Evolutionary conservation across 2,797 vertebrate species (phyloP).

Genomic region (Parambassis ranga): DNA sequence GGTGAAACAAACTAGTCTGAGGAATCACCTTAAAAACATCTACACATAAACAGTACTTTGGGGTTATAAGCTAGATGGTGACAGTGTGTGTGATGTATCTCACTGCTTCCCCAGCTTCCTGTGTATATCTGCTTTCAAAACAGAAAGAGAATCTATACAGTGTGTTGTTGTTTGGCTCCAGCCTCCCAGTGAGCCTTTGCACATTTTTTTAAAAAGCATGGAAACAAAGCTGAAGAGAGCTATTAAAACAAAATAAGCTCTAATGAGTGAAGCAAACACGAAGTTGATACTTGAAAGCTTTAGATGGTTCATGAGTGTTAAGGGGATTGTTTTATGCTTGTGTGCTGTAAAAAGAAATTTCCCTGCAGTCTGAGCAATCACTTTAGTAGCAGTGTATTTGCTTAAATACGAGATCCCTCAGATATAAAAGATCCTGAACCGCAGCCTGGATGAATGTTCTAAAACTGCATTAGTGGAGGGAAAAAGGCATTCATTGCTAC

Average conservation of each 20-base stretch:
- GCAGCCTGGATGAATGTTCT: conserved; percentile 1
- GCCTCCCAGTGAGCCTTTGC: conserved; percentile 1
- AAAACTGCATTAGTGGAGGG: conserved; percentile 16
- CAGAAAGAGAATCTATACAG: not conserved
- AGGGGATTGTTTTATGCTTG: not conserved
- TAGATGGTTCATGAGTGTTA: not conserved
- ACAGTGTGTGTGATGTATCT: too few relatives aligned
- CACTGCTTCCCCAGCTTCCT: not conserved
- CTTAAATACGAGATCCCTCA: not conserved
- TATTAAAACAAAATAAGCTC: conserved; percentile 26
- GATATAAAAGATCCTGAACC: not conserved
- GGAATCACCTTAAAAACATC: too few relatives aligned
- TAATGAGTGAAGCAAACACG: conserved; percentile 6
- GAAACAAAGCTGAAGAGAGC: conserved; percentile 1
- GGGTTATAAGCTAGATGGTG: too few relatives aligned
- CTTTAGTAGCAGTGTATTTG: not conserved
- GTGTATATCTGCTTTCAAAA: not conserved
- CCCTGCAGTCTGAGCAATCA: not conserved
- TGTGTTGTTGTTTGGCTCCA: not conserved
- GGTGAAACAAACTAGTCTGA: too few relatives aligned
- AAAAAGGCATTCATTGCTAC: conserved; percentile 53
- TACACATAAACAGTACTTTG: too few relatives aligned
- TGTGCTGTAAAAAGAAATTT: not conserved
- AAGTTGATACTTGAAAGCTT: conserved; percentile 3
- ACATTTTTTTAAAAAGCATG: conserved; percentile 9